Evolutionary conservation across 2,888 invertebrate genomes (phyloP).

Genomic region (Drosophila meridionalis): DNA sequence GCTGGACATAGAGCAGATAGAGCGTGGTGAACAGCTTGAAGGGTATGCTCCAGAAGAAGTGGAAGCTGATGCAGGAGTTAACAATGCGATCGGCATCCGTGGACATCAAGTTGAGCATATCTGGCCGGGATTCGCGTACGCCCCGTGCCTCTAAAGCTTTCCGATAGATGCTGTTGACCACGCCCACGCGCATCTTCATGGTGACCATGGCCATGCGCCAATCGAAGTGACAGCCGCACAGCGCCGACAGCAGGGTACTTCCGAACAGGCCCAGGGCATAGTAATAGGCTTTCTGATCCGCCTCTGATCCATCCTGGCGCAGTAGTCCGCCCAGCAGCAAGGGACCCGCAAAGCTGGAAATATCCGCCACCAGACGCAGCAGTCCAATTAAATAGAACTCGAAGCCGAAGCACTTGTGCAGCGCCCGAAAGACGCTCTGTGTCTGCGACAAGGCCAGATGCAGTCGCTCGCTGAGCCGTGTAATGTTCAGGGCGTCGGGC

Average conservation of each 20-base stretch:
- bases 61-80: conserved; percentile 98
- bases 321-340: conserved; percentile 93
- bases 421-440: conserved; percentile 87
- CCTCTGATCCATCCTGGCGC: conserved; percentile 87
- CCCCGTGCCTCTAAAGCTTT: conserved; percentile 85
- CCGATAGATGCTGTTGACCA: conserved; percentile 93
- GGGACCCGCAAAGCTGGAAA: conserved; percentile 94
- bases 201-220: conserved; percentile 94
- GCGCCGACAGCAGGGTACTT: conserved; percentile 89
- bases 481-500: conserved; percentile 85
- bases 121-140: conserved; percentile 88
- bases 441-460: conserved; percentile 83
- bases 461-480: conserved; percentile 80
- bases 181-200: conserved; percentile 93
- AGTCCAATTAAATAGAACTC: conserved; percentile 94
- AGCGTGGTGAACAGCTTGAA: conserved; percentile 91
- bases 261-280: conserved; percentile 89
- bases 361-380: conserved; percentile 92
- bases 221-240: conserved; percentile 95
- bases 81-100: conserved; percentile 98
- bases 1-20: conserved; percentile 93
- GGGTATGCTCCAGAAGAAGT: conserved; percentile 98
- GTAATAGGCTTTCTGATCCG: conserved; percentile 85
- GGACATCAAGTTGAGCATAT: conserved; percentile 98
- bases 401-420: conserved; percentile 91